These are phyloP conservation scores for Ptychodera flava DNA, from an alignment of 35 echinoderm and acorn worm species.

Conservation along the genomic window DNA sequence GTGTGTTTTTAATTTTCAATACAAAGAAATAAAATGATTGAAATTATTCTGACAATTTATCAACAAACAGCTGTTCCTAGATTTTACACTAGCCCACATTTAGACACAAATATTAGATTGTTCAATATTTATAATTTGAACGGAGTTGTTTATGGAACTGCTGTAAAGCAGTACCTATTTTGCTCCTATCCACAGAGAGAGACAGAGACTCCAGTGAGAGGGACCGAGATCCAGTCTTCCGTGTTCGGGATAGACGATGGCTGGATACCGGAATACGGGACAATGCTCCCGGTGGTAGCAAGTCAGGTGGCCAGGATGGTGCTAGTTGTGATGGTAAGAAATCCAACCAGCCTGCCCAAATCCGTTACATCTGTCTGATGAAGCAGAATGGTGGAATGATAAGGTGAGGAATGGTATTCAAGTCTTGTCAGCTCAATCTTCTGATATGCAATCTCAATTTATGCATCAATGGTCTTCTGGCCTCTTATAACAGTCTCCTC, in stretches of 20 bases:
- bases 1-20: no score
- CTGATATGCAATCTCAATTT: no score
- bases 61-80: no score
- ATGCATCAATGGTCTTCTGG: no score
- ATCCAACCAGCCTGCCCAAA: slow-evolving; percentile 53
- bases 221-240: slow-evolving; percentile 43
- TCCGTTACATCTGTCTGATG: slow-evolving; percentile 63
- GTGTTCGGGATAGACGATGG: slow-evolving; percentile 81
- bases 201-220: slow-evolving; percentile 78
- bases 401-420: slow-evolving; percentile 40
- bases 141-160: no score
- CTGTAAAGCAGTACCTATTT: neutral
- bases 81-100: no score
- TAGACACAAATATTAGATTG: no score
- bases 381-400: slow-evolving; percentile 92
- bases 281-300: slow-evolving; percentile 28
- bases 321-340: slow-evolving; percentile 37
- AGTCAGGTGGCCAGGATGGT: slow-evolving; percentile 40
- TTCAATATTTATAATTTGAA: no score
- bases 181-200: slow-evolving; percentile 7
- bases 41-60: no score
- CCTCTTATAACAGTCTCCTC: no score
- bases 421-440: no score
- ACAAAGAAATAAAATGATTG: no score
- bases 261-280: slow-evolving; percentile 61